Evolutionary conservation across 2,888 invertebrate genomes (phyloP).

Genomic region (Tipula confusa): DNA sequence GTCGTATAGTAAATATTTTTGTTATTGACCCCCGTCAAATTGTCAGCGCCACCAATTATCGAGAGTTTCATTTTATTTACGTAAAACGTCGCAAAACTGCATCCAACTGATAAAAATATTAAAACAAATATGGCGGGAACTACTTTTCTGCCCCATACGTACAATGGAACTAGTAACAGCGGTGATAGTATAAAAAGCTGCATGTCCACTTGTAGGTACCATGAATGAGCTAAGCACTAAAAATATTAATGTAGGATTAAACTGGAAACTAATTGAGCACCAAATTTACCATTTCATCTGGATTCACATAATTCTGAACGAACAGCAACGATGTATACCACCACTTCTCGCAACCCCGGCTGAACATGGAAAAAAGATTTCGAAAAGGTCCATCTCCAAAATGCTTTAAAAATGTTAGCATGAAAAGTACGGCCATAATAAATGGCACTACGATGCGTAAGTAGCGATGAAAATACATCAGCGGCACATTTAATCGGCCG

Average conservation of each 20-base stretch:
- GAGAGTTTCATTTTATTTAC: neutral
- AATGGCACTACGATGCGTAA: neutral
- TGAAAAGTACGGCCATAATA: neutral
- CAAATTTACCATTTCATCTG: neutral
- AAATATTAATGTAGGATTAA: neutral
- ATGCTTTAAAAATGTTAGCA: neutral
- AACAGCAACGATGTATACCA: neutral
- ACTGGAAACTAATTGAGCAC: neutral
- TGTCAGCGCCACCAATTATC: neutral
- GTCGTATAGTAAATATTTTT: neutral
- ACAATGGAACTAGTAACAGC: neutral
- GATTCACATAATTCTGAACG: neutral
- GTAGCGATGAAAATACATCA: conserved; percentile 4
- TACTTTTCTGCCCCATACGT: neutral
- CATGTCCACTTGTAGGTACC: neutral
- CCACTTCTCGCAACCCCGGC: neutral
- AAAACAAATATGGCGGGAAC: neutral
- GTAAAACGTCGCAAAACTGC: neutral
- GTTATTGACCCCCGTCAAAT: neutral
- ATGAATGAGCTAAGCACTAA: neutral
- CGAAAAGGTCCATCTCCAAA: neutral
- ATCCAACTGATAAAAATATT: neutral
- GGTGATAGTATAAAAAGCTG: conserved; percentile 21
- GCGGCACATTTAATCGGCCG: neutral
- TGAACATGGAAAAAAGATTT: neutral